Evolutionary conservation across 2,797 vertebrate species (phyloP).

Genomic region (Sebastes cheni): DNA sequence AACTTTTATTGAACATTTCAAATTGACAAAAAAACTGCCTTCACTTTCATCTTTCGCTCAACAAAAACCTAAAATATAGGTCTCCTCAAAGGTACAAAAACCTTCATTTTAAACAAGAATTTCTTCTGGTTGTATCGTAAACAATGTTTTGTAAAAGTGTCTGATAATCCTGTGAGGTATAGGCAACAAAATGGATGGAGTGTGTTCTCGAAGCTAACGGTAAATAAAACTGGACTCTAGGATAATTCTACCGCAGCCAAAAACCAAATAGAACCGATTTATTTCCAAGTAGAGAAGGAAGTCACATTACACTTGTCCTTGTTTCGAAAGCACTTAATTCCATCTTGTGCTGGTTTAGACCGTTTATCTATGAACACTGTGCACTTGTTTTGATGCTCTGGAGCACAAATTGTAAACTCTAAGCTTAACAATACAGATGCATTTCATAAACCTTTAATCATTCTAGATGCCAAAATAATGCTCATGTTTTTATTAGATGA

Average conservation of each 20-base stretch:
- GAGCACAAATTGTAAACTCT: background rate
- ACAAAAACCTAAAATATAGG: background rate
- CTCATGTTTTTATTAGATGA: background rate
- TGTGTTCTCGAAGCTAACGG: background rate
- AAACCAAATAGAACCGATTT: background rate
- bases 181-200: background rate
- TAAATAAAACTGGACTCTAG: background rate
- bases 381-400: background rate
- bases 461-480: background rate
- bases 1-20: background rate
- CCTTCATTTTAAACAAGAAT: background rate
- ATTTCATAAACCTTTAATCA: background rate
- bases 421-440: background rate
- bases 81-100: background rate
- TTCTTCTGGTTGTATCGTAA: background rate
- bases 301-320: background rate
- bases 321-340: background rate
- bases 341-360: background rate
- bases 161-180: background rate
- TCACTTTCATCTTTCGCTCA: background rate
- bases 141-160: background rate
- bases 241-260: background rate
- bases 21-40: background rate
- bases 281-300: background rate
- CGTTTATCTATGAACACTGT: background rate